phyloP scores from a whole-genome alignment of 2,888 invertebrate species.

The Folsomia manolachei region DNA sequence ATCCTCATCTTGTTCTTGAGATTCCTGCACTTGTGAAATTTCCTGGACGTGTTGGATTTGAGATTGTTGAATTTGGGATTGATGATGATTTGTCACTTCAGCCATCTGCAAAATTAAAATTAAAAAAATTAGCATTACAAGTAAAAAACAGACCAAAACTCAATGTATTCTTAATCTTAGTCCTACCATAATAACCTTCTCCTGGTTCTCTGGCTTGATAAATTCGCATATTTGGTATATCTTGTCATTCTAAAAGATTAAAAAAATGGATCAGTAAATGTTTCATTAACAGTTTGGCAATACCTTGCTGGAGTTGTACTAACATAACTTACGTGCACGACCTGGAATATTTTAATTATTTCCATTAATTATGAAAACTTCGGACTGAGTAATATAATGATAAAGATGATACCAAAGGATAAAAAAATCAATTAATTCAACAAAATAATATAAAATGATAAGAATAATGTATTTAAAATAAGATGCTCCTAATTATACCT shows the following conservation, averaged over 20 bases:
- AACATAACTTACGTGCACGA: slow-evolving; percentile 10
- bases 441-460: no score
- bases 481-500: slow-evolving; percentile 20
- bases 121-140: background rate
- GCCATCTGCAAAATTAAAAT: slow-evolving; percentile 26
- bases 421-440: no score
- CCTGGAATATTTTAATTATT: no score
- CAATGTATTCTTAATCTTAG: background rate
- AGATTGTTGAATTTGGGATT: slow-evolving; percentile 5
- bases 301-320: background rate
- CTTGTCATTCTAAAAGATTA: slow-evolving; percentile 46
- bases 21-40: background rate
- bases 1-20: background rate
- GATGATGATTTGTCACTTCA: slow-evolving; percentile 28
- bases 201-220: slow-evolving; percentile 45
- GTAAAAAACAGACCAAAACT: background rate
- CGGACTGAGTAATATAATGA: no score
- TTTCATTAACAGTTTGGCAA: background rate
- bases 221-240: slow-evolving; percentile 50
- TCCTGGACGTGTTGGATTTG: slow-evolving; percentile 6
- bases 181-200: slow-evolving; percentile 49
- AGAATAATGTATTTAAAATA: no score
- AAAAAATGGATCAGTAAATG: no score
- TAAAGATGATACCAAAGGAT: no score
- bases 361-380: no score